These are phyloP conservation scores for Muscicapa comitata DNA, from an alignment of 2,797 vertebrate genomes.

Conservation along the genomic window DNA sequence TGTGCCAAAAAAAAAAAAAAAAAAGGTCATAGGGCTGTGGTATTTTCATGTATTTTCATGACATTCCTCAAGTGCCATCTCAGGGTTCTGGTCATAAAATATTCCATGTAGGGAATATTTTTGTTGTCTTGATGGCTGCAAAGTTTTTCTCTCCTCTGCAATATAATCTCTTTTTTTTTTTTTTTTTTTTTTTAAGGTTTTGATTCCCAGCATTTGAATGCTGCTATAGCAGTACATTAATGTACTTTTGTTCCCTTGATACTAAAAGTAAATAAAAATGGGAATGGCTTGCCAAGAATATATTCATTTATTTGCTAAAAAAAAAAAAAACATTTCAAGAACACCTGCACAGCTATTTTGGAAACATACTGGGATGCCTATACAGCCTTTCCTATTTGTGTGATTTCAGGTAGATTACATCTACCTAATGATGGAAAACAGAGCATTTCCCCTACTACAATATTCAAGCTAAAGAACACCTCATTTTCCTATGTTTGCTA, in stretches of 20 bases:
- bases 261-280: constrained; percentile 30
- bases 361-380: background rate
- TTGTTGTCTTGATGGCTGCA: background rate
- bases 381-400: background rate
- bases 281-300: background rate
- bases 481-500: background rate
- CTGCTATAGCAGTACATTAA: background rate
- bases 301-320: background rate
- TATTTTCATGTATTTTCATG: background rate
- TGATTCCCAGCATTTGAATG: background rate
- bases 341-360: background rate
- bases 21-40: background rate
- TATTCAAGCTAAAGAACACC: background rate
- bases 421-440: background rate
- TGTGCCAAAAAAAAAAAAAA: background rate
- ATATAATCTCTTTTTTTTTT: background rate
- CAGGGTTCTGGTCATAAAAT: background rate
- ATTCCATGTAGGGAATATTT: background rate
- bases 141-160: background rate
- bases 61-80: background rate
- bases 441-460: background rate
- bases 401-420: background rate
- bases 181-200: background rate
- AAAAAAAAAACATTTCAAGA: background rate
- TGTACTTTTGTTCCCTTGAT: constrained; percentile 15